Evolutionary conservation across 2,113 vertebrate genomes (phyloP), one percentile per base, ranked within the genome.

Genomic region (Toxotes jaculatrix): DNA sequence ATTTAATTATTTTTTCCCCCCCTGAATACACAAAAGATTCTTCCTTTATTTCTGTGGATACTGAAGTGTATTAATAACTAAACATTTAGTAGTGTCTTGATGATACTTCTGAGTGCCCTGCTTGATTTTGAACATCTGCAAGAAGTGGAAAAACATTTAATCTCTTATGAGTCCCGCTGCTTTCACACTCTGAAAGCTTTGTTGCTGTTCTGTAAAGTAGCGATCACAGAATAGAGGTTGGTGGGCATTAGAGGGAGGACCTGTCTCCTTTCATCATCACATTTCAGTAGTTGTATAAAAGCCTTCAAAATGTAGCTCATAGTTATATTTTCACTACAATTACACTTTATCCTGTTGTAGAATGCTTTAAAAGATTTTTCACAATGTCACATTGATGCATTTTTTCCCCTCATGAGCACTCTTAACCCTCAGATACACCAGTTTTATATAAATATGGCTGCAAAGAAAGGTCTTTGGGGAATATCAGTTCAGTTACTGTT

Each of bases 21-120:
- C 27, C 27, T 92, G 93, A 94, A 95, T 95, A 94, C 94, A 94
- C 95, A 96, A 95, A 94, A 93, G 85, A 94, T 93, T 95, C 94
- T 80, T 45, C 75, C 16, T 45, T 77, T 78, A 36, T 53, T 38
- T 36, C 27, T 62, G 4, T 32, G 11, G 4, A 64, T 55, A 42
- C 43, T 75, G 17, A 49, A 65, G 53, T 49, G 63, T 55, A 66
- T 68, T 74, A 81, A 88, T 74, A 80, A 79, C 53, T 7, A 27
- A 68, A 51, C 60, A 75, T 80, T 88, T 83, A 74, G 83, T 81
- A 59, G 73, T 16, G 65, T 81, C 65, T 82, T 79, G 21, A 80
- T 80, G 86, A 82, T 45, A 56, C 61, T 67, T 76, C 69, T 62
- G 61, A 77, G 68, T 38, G 45, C 32, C 69, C 45, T 76, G 57